Evolutionary conservation across 1,140 invertebrate species (phyloP).

Genomic region (Drosophila baimaii): DNA sequence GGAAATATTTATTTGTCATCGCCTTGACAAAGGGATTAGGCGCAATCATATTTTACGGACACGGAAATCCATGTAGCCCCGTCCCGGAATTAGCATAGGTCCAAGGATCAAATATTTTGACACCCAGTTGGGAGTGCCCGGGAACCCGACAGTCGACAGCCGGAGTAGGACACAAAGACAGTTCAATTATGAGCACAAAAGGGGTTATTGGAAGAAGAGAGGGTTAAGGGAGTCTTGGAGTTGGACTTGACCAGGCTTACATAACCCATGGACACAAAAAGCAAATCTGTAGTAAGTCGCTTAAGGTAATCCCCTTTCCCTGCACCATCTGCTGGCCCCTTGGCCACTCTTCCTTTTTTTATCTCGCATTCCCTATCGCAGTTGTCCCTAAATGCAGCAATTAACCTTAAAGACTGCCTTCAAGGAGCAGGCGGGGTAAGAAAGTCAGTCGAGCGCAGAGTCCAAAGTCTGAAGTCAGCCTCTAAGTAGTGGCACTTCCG

Average conservation of each 20-base stretch:
- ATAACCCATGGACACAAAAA: conserved; percentile 34
- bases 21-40: conserved; percentile 50
- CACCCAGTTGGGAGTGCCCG: conserved; percentile 19
- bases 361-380: conserved; percentile 39
- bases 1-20: conserved; percentile 77
- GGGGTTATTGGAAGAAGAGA: too few relatives aligned
- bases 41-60: conserved; percentile 68
- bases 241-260: conserved; percentile 53
- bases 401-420: conserved; percentile 61
- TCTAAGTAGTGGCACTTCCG: conserved; percentile 75
- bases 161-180: conserved; percentile 35
- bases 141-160: background rate
- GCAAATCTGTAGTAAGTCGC: conserved; percentile 63
- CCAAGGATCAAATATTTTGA: conserved; percentile 64
- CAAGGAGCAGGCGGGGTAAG: conserved; percentile 1
- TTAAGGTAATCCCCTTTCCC: conserved; percentile 20
- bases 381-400: conserved; percentile 68
- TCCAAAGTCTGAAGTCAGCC: conserved; percentile 33
- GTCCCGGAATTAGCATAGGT: conserved; percentile 56
- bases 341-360: conserved; percentile 3
- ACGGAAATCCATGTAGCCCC: conserved; percentile 46
- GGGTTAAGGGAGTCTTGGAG: conserved; percentile 24
- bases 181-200: conserved; percentile 68
- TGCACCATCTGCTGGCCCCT: conserved; percentile 29
- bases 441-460: conserved; percentile 58